Conservation (phyloP, 2,797 vertebrate species). For the Bovichtus variegatus region DNA sequence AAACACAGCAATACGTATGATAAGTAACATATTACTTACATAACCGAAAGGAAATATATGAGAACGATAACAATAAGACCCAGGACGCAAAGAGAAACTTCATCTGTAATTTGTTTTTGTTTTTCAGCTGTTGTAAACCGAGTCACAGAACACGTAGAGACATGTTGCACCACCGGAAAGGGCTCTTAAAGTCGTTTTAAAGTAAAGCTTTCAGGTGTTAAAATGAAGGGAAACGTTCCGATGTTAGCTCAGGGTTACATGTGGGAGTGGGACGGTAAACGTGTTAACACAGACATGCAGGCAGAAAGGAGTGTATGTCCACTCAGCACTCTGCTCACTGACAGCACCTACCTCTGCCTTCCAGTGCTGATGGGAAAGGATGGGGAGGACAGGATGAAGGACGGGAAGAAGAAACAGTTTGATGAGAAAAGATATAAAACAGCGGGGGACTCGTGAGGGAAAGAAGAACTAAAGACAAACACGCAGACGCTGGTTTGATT, state of each 20-base stretch:
- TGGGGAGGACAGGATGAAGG: constrained; percentile 64
- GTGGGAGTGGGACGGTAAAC: not conserved
- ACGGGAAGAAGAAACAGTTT: constrained; percentile 70
- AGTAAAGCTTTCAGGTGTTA: constrained; percentile 9
- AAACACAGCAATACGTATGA: not conserved
- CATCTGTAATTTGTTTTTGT: not conserved
- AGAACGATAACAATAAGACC: not conserved
- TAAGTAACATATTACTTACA: not conserved
- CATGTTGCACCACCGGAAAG: constrained; percentile 25
- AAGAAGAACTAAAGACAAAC: constrained; percentile 26
- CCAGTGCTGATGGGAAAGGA: constrained; percentile 85
- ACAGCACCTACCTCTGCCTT: constrained; percentile 87
- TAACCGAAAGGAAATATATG: not conserved
- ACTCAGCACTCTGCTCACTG: constrained; percentile 67
- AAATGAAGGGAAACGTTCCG: constrained; percentile 22
- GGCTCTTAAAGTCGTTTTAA: not conserved
- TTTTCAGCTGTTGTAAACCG: not conserved
- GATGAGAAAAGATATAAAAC: constrained; percentile 69
- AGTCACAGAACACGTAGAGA: not conserved
- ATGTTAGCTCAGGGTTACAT: constrained; percentile 27
- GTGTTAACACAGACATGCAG: constrained; percentile 69
- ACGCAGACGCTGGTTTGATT: constrained; percentile 20
- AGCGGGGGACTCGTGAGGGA: constrained; percentile 29
- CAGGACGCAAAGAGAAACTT: not conserved
- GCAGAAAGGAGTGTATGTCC: constrained; percentile 36